Evolutionary conservation across 2,797 vertebrate species (phyloP), one percentile per base, ranked within the genome.

Genomic region (Syndactyla subalaris): DNA sequence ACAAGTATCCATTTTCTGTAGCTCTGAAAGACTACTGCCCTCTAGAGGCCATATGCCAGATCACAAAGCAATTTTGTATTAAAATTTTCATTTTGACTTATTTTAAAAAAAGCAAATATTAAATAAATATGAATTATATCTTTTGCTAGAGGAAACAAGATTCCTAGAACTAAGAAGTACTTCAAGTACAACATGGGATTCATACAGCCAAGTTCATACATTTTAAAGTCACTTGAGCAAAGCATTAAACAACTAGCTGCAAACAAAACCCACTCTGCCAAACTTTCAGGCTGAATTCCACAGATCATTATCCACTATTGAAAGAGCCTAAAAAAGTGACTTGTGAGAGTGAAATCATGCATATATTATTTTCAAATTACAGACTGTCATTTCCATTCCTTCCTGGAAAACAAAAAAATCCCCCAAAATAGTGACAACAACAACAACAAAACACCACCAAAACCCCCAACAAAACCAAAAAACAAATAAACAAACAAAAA

Each of bases 21-120:
- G 70, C 26, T 68, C 61, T 94, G 68, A 93, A 89, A 85, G 66
- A 80, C 55, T 93, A 92, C 85, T 98, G 96, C 96, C 94, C 96
- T 96, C 97, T 95, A 80, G 88, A 96, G 97, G 66, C n/a, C 55
- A 80, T 9, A 34, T 75, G 24, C 1, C 3, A 63, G 95, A 89
- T 61, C 58, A 68, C 65, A 91, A 79, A 41, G 13, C 4, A 58
- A 34, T 39, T 36, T 51, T 39, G 38, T 24, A 30, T 41, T 14
- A 8, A 3, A 51, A 38, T 68, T 75, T 58, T 75, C 8, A 48
- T 84, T 84, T 83, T 26, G 1, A 2, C 14, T 45, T 45, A 41
- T 41, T 41, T 41, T 10, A 41, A 41, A 41, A 41, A 78, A 51
- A 52, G 57, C 12, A 54, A 72, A 49, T 49, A 49, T 36, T 52